Percentiles rank a stretch among this genome's conserved stretches.
Evolutionary conservation across 2,797 vertebrate genomes (phyloP).

Genomic region (Chlorospingus flavigularis): DNA sequence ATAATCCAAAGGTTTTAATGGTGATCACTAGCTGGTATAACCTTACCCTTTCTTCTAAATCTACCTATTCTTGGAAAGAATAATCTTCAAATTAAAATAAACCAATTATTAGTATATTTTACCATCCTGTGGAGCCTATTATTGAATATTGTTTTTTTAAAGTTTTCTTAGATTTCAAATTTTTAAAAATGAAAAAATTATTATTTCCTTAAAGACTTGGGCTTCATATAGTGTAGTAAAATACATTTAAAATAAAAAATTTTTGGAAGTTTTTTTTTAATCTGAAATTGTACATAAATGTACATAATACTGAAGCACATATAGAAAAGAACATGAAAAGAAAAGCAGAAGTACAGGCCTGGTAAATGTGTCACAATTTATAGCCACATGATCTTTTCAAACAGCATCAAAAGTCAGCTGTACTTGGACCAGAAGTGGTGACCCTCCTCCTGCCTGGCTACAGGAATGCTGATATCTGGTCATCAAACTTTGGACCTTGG

Average conservation of each 20-base stretch:
- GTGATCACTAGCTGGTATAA: not conserved
- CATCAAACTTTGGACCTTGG: not conserved
- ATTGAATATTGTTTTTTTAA: not conserved
- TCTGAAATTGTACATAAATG: too few relatives aligned
- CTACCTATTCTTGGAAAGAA: not conserved
- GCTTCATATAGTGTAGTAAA: not conserved
- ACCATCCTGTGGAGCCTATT: not conserved
- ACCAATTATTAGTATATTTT: not conserved
- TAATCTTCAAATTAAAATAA: not conserved
- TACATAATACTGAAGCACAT: not conserved
- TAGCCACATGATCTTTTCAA: not conserved
- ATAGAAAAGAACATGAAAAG: not conserved
- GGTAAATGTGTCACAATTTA: not conserved
- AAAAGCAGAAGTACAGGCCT: not conserved
- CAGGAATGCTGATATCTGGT: not conserved
- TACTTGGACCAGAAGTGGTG: not conserved
- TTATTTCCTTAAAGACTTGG: fast-evolving
- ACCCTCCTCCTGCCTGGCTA: not conserved
- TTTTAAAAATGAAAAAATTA: not conserved
- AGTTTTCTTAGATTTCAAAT: not conserved
- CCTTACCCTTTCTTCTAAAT: not conserved
- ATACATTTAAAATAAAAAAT: fast-evolving
- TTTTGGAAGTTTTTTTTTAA: too few relatives aligned
- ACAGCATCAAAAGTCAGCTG: not conserved
- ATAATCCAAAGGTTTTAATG: not conserved